Conservation (phyloP, 2,113 vertebrate species). For the Mohoua ochrocephala region DNA sequence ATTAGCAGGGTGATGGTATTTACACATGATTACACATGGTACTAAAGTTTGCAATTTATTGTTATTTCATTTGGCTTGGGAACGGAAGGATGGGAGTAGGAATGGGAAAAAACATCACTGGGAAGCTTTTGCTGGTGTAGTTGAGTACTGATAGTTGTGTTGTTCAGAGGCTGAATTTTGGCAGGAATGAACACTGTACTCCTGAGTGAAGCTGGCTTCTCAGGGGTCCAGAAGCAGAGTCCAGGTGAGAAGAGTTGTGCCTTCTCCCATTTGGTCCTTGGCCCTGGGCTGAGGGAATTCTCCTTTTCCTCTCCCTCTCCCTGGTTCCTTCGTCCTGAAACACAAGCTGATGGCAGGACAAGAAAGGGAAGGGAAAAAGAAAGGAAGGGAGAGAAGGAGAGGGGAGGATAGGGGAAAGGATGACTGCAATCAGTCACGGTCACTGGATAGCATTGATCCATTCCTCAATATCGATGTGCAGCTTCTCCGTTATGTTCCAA, state of each 20-base stretch:
- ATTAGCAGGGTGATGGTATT: background rate
- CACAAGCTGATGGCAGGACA: background rate
- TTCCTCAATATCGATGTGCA: background rate
- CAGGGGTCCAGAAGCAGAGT: background rate
- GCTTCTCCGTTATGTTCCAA: background rate
- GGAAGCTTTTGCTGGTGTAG: background rate
- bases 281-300: background rate
- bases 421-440: background rate
- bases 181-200: background rate
- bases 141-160: background rate
- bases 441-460: background rate
- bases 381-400: background rate
- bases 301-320: background rate
- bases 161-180: background rate
- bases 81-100: background rate
- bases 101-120: background rate
- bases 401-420: background rate
- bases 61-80: background rate
- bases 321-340: background rate
- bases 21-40: background rate
- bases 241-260: background rate
- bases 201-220: background rate
- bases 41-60: background rate
- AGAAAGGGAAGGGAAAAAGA: background rate
- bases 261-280: background rate